These are phyloP conservation scores for Leptinotarsa peninsularis DNA, from an alignment of 2,888 invertebrate species.

Conservation along the genomic window DNA sequence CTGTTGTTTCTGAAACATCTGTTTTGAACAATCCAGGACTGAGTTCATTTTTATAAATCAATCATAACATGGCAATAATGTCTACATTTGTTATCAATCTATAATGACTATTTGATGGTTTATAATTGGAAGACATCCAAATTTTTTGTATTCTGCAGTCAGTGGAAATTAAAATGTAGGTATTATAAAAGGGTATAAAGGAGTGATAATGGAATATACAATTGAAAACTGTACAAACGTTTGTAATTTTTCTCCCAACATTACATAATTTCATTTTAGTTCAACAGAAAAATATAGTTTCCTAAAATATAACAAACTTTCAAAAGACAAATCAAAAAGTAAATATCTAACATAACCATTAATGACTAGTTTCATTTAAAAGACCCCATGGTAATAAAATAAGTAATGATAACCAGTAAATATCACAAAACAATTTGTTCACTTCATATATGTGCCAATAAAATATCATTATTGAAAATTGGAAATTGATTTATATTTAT, in stretches of 20 bases:
- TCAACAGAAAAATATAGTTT: background rate
- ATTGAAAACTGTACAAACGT: background rate
- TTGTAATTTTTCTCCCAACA: background rate
- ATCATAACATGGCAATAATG: too few relatives aligned
- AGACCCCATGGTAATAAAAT: background rate
- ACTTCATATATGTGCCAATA: background rate
- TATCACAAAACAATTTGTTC: conserved; percentile 4
- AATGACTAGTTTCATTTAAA: conserved; percentile 11
- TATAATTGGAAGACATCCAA: too few relatives aligned
- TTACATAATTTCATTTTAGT: conserved; percentile 1
- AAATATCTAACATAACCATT: conserved; percentile 8
- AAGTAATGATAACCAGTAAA: background rate
- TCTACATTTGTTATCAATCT: too few relatives aligned
- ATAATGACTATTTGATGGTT: too few relatives aligned
- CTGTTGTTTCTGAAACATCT: too few relatives aligned
- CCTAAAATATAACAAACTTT: background rate
- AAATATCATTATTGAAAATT: background rate
- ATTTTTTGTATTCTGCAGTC: too few relatives aligned
- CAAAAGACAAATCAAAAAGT: background rate
- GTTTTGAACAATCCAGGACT: too few relatives aligned
- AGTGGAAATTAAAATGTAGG: background rate
- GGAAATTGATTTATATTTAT: background rate
- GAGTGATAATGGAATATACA: background rate
- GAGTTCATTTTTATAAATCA: too few relatives aligned
- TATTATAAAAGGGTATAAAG: background rate